Evolutionary conservation across 2,113 vertebrate genomes (phyloP), one percentile per base, ranked within the genome.

Genomic region (Pithys albifrons): DNA sequence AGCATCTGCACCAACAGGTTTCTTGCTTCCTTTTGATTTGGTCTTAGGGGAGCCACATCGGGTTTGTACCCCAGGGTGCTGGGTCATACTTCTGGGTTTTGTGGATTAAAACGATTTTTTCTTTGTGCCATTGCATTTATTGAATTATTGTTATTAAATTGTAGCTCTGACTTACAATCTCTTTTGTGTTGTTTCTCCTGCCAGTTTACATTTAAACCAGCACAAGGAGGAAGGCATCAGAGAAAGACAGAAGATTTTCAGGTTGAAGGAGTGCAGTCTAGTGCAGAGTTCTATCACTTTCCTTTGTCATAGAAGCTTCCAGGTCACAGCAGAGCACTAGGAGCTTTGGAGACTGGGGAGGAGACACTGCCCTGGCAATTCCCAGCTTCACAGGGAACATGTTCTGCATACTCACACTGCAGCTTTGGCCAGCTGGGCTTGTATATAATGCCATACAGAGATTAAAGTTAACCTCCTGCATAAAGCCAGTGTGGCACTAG

Each of bases 301-400:
- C 13, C 41, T 61, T 39, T 12, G 3, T 35, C 22, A 31, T 33
- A 48, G 46, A 27, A 76, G 9, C 7, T 64, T 76, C 78, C 29
- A 84, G 39, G 24, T 48, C 14, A 59, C 72, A 48, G 55, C 29
- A n/a, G 5, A 46, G 12, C 33, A 39, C 11, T 35, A 18, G 9
- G n/a, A 52, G 29, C 35, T 66, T 66, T 2, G 1, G 19, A 51
- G 41, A 52, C 33, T 16, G 9, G 11, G 37, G 22, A 66, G 18
- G 7, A 70, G 18, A 35, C 0, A 0, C 43, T 82, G 45, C 20
- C 24, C 39, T 37, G 27, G 46, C 2, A 5, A 35, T 51, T 51
- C 49, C 49, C 49, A 25, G 24, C 12, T 51, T 51, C 49, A 33
- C 46, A 29, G 55, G 28, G 28, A 88, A 52, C 8, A 12, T 77